phyloP scores from a whole-genome alignment of 1,140 invertebrate species.

The Anastrepha ludens region DNA sequence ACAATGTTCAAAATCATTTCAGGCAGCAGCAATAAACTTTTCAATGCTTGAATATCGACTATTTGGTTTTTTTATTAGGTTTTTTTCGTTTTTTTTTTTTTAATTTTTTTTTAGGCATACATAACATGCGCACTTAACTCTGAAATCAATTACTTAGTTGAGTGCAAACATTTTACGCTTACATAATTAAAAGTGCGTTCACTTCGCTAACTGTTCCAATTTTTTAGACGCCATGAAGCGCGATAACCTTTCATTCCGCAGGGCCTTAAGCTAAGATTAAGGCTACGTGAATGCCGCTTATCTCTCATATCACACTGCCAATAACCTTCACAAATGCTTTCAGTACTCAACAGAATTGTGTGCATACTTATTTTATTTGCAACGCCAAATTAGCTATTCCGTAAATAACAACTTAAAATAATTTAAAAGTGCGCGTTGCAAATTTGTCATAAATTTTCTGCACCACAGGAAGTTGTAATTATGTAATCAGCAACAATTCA shows the following conservation, averaged over 20 bases:
- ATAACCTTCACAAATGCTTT: background rate
- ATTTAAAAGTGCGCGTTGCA: background rate
- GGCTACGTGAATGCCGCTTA: background rate
- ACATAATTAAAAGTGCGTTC: background rate
- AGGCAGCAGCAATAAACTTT: too few relatives aligned
- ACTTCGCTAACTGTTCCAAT: background rate
- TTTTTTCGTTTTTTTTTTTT: too few relatives aligned
- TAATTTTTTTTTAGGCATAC: background rate
- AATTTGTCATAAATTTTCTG: constrained; percentile 37
- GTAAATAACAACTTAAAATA: background rate
- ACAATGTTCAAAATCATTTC: too few relatives aligned
- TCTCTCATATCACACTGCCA: background rate
- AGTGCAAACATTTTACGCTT: background rate
- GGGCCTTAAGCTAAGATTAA: background rate
- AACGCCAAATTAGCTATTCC: background rate
- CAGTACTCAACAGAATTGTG: background rate
- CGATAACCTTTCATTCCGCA: constrained; percentile 26
- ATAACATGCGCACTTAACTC: background rate
- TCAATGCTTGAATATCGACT: too few relatives aligned
- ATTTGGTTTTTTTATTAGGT: too few relatives aligned
- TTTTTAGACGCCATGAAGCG: background rate
- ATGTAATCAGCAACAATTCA: constrained; percentile 20
- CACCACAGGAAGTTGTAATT: constrained; percentile 28
- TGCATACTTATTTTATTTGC: background rate
- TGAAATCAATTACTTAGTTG: constrained; percentile 1